Evolutionary conservation across 2,113 vertebrate species (phyloP).

Genomic region (Monopterus albus): DNA sequence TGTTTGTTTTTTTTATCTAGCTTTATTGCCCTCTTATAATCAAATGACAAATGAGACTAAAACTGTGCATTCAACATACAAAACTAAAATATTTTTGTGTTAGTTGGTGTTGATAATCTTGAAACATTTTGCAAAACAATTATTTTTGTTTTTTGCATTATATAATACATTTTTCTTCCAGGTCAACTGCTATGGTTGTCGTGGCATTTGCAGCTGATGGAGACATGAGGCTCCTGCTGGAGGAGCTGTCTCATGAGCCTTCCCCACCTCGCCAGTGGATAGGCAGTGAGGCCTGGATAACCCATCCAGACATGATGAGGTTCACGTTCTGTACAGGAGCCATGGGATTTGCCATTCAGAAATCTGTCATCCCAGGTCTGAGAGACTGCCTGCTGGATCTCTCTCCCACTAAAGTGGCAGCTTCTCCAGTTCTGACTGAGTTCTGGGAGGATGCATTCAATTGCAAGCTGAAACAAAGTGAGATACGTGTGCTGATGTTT

Average conservation of each 20-base stretch:
- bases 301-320: conserved; percentile 54
- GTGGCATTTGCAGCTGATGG: conserved; percentile 67
- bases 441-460: conserved; percentile 78
- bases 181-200: conserved; percentile 74
- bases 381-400: conserved; percentile 73
- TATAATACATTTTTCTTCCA: background rate
- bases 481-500: background rate
- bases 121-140: background rate
- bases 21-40: too few relatives aligned
- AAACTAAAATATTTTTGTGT: too few relatives aligned
- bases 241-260: conserved; percentile 60
- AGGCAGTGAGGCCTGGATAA: conserved; percentile 77
- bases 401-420: conserved; percentile 40
- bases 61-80: too few relatives aligned
- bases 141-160: background rate
- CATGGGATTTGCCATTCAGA: conserved; percentile 70
- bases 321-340: conserved; percentile 63
- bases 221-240: conserved; percentile 69
- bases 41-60: too few relatives aligned
- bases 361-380: conserved; percentile 74
- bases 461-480: conserved; percentile 69
- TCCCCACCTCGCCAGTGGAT: conserved; percentile 76
- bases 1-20: too few relatives aligned
- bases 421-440: conserved; percentile 64
- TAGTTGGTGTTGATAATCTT: background rate